Conservation (phyloP, 2,797 vertebrate species). For the Delichon dasypus region DNA sequence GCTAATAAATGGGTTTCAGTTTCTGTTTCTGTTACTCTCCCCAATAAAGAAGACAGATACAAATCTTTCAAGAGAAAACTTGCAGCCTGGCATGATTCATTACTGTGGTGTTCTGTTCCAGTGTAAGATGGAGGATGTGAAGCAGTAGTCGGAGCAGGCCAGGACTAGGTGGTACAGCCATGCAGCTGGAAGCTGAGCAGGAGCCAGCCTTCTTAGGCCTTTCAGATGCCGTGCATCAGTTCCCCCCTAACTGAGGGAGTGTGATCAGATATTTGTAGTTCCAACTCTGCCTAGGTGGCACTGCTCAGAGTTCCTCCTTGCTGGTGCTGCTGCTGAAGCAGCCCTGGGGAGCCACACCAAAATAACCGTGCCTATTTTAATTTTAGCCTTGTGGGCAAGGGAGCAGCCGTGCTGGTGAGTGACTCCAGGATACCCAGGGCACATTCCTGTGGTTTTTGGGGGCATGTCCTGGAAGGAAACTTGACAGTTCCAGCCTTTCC, state of each 20-base stretch:
- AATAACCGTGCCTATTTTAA: fast-evolving
- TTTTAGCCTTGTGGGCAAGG: background rate
- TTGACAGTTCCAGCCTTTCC: background rate
- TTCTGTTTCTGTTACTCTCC: background rate
- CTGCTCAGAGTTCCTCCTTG: background rate
- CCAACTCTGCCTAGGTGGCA: background rate
- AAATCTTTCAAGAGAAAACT: background rate
- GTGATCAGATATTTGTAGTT: background rate
- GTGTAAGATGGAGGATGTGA: background rate
- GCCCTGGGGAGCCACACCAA: background rate
- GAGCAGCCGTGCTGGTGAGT: background rate
- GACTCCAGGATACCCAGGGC: background rate
- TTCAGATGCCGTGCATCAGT: background rate
- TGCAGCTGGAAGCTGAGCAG: background rate
- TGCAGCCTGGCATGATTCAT: background rate
- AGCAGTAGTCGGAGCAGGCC: background rate
- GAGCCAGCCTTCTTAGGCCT: background rate
- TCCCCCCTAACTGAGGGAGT: background rate
- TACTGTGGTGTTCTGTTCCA: background rate
- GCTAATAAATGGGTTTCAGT: background rate
- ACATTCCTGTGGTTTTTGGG: background rate
- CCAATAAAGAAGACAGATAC: background rate
- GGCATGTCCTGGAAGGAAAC: background rate
- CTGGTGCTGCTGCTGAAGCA: background rate
- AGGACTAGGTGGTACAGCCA: background rate